Evolutionary conservation across 2,888 invertebrate species (phyloP), one percentile per base, ranked within the genome.

Genomic region (Caradrina clavipalpis): DNA sequence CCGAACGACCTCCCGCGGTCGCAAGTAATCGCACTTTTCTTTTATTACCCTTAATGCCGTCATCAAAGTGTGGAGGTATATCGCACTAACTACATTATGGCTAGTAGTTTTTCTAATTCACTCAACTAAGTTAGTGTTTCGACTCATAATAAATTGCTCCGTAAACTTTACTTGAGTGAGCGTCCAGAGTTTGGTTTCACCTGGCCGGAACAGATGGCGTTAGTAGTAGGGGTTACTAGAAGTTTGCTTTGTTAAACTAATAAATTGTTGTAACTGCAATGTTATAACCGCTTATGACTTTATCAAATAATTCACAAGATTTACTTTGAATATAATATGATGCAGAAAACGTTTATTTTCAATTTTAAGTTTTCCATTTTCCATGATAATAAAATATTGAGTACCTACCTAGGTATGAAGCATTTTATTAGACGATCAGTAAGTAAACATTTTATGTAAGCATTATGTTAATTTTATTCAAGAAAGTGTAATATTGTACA

Each of bases 21-120:
- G 76, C 82, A 77, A 83, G 89, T 88, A 90, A 90, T 90, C 88
- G 89, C 88, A 89, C 90, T 90, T 89, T 89, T 87, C 88, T 89
- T 91, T 90, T 91, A 92, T 90, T 91, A 86, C 87, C 87, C 81
- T 61, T 84, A 86, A 87, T 90, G 88, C 88, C 86, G 89, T 88
- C 88, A 89, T 83, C 87, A 88, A 82, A 87, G 85, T 86, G 82
- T 81, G 72, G 76, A 84, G 74, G 83, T 84, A 83, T 84, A 77
- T 84, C 76, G 85, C 66, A 73, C 56, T 85, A 81, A 79, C 80
- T 58, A 64, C 59, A 78, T 85, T 83, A 85, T 75, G 73, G 83
- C 75, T 75, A 76, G 77, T 81, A 85, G 65, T 80, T 74, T 84
- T 85, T 83, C 84, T 84, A 85, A 85, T 84, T 83, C 85, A 84